These are phyloP conservation scores for Orestias chungarensis DNA, from an alignment of 2,797 vertebrate genomes.

Conservation along the genomic window DNA sequence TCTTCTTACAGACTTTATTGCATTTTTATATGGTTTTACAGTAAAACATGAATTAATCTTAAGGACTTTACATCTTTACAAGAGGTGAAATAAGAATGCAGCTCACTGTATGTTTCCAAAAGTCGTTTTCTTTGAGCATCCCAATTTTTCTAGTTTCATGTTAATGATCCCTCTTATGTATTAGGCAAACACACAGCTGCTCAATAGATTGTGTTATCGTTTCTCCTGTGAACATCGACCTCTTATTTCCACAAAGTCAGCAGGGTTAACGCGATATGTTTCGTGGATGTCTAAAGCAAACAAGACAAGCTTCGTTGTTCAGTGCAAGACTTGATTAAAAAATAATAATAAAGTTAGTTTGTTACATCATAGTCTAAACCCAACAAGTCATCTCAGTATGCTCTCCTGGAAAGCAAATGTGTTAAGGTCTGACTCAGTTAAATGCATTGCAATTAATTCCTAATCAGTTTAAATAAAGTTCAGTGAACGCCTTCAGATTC, in stretches of 20 bases:
- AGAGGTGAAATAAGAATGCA: not conserved
- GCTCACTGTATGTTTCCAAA: not conserved
- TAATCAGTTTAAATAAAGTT: not conserved
- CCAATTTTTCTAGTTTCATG: not conserved
- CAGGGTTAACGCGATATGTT: slow-evolving; percentile 9
- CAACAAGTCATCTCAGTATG: not conserved
- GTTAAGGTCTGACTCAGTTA: not conserved
- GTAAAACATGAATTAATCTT: not conserved
- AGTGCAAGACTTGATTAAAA: not conserved
- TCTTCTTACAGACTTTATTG: too few species aligned
- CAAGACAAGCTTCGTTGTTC: slow-evolving; percentile 8
- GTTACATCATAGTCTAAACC: not conserved
- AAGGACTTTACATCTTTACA: not conserved
- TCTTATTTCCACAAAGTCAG: slow-evolving; percentile 49
- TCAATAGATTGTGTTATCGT: slow-evolving; percentile 32
- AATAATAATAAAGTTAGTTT: slow-evolving; percentile 1
- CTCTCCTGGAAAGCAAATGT: not conserved
- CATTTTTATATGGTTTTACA: too few species aligned
- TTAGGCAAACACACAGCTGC: not conserved
- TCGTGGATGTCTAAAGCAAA: not conserved
- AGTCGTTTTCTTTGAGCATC: not conserved
- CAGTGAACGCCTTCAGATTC: not conserved
- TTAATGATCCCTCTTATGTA: not conserved
- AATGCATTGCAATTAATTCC: not conserved
- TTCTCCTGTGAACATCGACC: slow-evolving; percentile 45